Percentiles rank a stretch among this genome's conserved stretches.
Evolutionary conservation across 1,140 invertebrate genomes (phyloP).

Genomic region (Archivesica marissinica): DNA sequence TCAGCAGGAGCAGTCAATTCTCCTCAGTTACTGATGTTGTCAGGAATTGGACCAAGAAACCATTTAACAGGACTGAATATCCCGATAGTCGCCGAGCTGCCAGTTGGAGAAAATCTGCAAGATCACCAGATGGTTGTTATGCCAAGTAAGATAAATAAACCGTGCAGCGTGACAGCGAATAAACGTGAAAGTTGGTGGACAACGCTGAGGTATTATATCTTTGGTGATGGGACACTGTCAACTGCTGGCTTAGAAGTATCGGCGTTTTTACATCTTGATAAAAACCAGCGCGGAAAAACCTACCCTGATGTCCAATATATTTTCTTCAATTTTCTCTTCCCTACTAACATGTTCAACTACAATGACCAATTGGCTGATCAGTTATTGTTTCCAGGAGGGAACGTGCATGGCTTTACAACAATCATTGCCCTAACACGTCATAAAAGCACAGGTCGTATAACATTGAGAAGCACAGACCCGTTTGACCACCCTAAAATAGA

Average conservation of each 20-base stretch:
- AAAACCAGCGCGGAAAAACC: neutral
- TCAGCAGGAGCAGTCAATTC: slow-evolving; percentile 92
- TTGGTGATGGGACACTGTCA: neutral
- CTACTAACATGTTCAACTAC: neutral
- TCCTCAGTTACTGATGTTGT: slow-evolving; percentile 95
- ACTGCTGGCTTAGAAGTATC: neutral
- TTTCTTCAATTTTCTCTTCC: neutral
- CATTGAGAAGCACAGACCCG: neutral
- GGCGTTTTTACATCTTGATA: slow-evolving; percentile 36
- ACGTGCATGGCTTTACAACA: neutral
- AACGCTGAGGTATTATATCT: neutral
- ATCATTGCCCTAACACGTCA: neutral
- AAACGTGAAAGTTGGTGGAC: neutral
- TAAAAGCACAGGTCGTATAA: neutral
- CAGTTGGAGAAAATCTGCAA: slow-evolving; percentile 9
- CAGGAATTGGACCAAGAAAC: slow-evolving; percentile 91
- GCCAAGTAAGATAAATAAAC: slow-evolving; percentile 7
- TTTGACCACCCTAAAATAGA: neutral
- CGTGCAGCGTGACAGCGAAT: neutral
- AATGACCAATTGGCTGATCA: neutral
- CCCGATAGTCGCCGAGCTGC: slow-evolving; percentile 2
- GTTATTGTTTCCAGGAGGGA: neutral
- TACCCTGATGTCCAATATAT: slow-evolving; percentile 22
- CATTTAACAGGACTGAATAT: slow-evolving; percentile 63
- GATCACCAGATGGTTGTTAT: neutral